Evolutionary conservation across 1,140 invertebrate species (phyloP), one percentile per base, ranked within the genome.

Genomic region (Drosophila varians): DNA sequence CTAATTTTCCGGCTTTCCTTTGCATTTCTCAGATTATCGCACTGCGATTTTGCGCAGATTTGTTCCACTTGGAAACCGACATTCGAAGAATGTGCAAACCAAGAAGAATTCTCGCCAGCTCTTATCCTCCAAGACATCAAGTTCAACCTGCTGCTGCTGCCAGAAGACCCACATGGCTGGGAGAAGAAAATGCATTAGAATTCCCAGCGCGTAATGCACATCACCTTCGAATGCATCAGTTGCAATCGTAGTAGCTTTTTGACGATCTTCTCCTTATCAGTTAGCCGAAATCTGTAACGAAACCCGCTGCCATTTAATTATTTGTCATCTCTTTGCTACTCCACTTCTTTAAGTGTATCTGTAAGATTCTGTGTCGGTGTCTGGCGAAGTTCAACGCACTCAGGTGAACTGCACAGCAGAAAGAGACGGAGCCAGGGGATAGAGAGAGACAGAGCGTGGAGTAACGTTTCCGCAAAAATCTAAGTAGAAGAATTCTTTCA

Each of bases 381-480:
- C 21, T 58, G 45, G 21, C 61, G 72, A 86, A 82, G 80, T 86
- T 86, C 80, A 86, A 86, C 77, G 82, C 62, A 87, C 82, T 80
- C 82, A 64, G 56, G 77, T 86, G 82, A 86, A 86, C 82, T 86
- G 82, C 77, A 87, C 58, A 87, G 38, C 14, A 56, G 55, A 58
- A 25, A 26, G 57, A 62, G 56, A 47, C 11, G 31, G 61, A 25
- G 46, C 11, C 21, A 34, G n/a, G 18, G 46, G 40, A 43, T 5
- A 38, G 49, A 52, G 28, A 26, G 7, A 21, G 9, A 48, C 46
- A 23, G 6, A 46, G 14, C 6, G 53, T 53, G 53, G 45, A 31
- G 38, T 64, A 87, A 77, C 69, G 88, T 86, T 86, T 86, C 82
- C 82, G 82, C 82, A 86, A 86, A 74, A 86, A 87, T 86, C 82